phyloP scores from a whole-genome alignment of 2,113 vertebrate species.

The Erythrocebus patas region DNA sequence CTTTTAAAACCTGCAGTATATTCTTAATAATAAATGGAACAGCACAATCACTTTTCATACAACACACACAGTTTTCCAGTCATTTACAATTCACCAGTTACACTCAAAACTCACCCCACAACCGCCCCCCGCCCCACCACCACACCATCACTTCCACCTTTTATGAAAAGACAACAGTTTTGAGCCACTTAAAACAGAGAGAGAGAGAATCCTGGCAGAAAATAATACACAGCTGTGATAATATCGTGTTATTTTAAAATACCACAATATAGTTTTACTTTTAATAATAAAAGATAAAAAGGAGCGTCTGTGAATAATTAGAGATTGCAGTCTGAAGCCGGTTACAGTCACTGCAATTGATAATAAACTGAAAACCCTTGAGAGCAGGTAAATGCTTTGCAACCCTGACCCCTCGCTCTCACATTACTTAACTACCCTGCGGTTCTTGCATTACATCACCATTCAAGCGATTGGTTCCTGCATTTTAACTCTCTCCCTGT shows the following conservation, averaged over 20 bases:
- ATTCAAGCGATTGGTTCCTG: conserved; percentile 85
- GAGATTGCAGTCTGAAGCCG: conserved; percentile 87
- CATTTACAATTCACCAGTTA: conserved; percentile 72
- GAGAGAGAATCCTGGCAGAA: conserved; percentile 73
- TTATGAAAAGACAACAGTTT: conserved; percentile 75
- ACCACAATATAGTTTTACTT: conserved; percentile 84
- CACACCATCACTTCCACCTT: conserved; percentile 46
- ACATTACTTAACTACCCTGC: conserved; percentile 95
- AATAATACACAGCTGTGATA: conserved; percentile 90
- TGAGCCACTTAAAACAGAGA: conserved; percentile 71
- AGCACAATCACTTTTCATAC: conserved; percentile 14
- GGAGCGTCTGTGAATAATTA: conserved; percentile 91
- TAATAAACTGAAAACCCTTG: conserved; percentile 93
- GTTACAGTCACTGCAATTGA: conserved; percentile 93
- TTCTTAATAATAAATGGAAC: conserved; percentile 43
- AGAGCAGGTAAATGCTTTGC: conserved; percentile 96
- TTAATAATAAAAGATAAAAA: conserved; percentile 89
- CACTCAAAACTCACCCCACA: conserved; percentile 46
- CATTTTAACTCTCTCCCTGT: conserved; percentile 90
- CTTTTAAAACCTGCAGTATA: conserved; percentile 23
- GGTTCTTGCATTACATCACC: conserved; percentile 93
- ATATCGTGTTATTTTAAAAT: conserved; percentile 80
- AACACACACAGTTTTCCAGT: conserved; percentile 2
- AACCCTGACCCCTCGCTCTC: conserved; percentile 96
- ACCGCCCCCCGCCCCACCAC: not conserved